Evolutionary conservation across 1,140 invertebrate genomes (phyloP), one percentile per base, ranked within the genome.

Genomic region (Ceratosolen fusciceps): DNA sequence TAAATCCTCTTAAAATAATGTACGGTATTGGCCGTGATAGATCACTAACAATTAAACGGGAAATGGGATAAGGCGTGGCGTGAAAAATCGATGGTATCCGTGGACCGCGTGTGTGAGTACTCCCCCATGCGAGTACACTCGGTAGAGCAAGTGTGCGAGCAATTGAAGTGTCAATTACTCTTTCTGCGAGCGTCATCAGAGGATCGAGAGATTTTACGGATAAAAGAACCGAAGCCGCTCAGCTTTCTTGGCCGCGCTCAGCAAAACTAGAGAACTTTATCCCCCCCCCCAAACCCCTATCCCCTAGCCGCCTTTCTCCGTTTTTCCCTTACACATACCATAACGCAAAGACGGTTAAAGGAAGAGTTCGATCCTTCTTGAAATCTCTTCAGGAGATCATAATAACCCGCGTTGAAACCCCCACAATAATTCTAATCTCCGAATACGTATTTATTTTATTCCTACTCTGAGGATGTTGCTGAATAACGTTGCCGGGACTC

Each of bases 91-190:
- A 75, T 52, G 21, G 4, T 10, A 10, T 12, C 10, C n/a, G 21
- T 12, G 21, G 62, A 37, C 16, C 24, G 49, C 19, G 49, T 16
- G 49, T 16, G 49, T 16, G 19, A 3, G 49, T 16, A 19, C 24
- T 12, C 29, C 10, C 24, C 12, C n/a, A 47, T 49, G 67, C 21
- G 14, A 0, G 43, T 52, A 75, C 16, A 75, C 10, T 14, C 1
- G 29, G 2, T 52, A 26, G 5, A 7, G 14, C 26, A 31, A 47
- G 14, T 43, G 2, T 47, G 26, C 21, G 31, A 12, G 14, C 65
- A 49, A 77, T 77, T 77, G 75, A 77, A 77, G 65, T 62, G 54
- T 78, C 76, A 60, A 72, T 78, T 78, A 78, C 54, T 71, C 76
- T 71, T 71, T 49, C 37, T 39, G 24, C 8, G 29, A n/a, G 1